Base-by-base conservation (phyloP, 2,888 invertebrate genomes). In the Strigamia maritima region DNA sequence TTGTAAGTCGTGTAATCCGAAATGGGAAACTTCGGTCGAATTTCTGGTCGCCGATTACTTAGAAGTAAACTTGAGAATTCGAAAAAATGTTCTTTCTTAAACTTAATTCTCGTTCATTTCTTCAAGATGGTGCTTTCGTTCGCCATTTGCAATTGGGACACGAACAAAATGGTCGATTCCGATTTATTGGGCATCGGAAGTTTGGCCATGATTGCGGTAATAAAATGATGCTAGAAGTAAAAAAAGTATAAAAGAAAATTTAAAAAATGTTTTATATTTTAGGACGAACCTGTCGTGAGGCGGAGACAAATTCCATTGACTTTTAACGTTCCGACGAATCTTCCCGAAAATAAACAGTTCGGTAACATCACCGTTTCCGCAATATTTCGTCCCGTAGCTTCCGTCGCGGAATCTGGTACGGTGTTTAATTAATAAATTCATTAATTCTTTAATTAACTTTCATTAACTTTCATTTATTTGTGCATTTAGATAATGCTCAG, bases 181-280 rank as follows among this genome's bases (percentile, higher is more conserved):
- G 88, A 89, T 81, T 88, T 89, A 83, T 85, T 89, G 10, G 89
- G 89, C 10, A 85, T 88, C 2, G 86, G 87, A 16, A 87, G 87
- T 82, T 82, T 88, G 77, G 84, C 85, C 19, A 83, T 89, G 75
- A 84, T 85, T n/a, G 85, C 86, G 85, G 88, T 88, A 82, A 82
- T 81, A 28, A 75, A 60, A 19, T 74, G 4, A 74, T 26, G 16
- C 4, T 74, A 12, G 12, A 74, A 19, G 74, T 6, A 74, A 74
- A 19, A 74, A 19, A 22, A 74, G 4, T 28, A 7, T 7, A 74
- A 28, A 24, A 19, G 8, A 22, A 4, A 19, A 19, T 7, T 7
- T 10, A 38, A 28, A 31, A 35, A 19, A 40, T 49, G 19, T n/a
- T 77, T 10, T 10, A 10, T 44, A 19, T 79, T 79, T 31, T 74